phyloP scores from a whole-genome alignment of 2,797 vertebrate genomes.

The Myotis findleyi region DNA sequence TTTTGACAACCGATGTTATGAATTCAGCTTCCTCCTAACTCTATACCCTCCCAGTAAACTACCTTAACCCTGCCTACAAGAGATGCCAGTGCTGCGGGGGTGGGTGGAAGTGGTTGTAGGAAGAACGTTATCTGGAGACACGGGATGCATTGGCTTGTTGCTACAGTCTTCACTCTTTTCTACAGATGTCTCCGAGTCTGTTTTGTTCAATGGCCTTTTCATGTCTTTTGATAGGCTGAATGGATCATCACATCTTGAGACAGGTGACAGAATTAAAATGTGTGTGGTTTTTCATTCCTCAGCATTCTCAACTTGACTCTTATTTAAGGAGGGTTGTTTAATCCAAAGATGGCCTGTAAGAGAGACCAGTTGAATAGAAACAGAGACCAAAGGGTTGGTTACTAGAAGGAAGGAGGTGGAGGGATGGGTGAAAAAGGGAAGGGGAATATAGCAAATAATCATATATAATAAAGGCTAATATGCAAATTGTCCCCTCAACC shows the following conservation, averaged over 20 bases:
- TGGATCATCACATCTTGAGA: neutral
- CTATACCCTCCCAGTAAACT: neutral
- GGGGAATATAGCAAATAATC: neutral
- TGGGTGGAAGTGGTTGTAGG: neutral
- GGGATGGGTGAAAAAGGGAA: neutral
- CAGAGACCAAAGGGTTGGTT: neutral
- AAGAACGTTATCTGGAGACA: neutral
- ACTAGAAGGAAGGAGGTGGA: neutral
- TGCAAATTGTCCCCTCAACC: too few species aligned
- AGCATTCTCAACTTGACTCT: neutral
- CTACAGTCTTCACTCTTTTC: neutral
- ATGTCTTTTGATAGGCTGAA: neutral
- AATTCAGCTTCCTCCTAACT: neutral
- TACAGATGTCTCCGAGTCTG: neutral
- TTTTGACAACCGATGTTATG: neutral
- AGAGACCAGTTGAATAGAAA: neutral
- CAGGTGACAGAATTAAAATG: neutral
- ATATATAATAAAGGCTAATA: too few species aligned
- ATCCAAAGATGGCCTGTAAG: neutral
- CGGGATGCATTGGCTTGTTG: neutral
- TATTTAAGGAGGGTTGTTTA: neutral
- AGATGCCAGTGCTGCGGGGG: too few species aligned
- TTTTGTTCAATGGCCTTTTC: neutral
- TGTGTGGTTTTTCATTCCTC: neutral
- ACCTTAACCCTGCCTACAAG: neutral